These are phyloP conservation scores for Aythya baeri DNA, from an alignment of 2,113 vertebrate genomes.

Conservation along the genomic window DNA sequence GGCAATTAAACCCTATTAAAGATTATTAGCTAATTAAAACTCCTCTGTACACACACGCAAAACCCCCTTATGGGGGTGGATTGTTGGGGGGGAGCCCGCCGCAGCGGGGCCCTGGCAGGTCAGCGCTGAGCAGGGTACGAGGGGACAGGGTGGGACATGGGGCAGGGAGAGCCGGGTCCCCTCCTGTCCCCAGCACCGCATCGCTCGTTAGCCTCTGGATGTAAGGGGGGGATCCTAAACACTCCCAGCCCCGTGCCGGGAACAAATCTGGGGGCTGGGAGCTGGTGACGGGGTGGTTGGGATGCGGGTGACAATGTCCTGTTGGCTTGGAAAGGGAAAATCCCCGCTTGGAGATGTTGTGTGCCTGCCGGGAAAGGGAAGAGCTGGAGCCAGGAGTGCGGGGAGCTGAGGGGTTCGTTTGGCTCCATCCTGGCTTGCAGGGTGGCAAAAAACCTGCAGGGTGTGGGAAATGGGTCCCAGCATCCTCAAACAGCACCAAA, in stretches of 20 bases:
- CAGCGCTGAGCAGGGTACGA: fast-evolving
- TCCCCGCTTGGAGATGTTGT: not conserved
- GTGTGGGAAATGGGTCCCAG: not conserved
- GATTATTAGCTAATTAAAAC: conserved; percentile 64
- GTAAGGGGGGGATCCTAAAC: fast-evolving
- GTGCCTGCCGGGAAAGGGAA: not conserved
- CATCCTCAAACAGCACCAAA: not conserved
- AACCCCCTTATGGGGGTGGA: not conserved
- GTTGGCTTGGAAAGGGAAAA: not conserved
- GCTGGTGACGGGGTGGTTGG: not conserved
- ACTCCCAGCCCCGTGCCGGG: fast-evolving
- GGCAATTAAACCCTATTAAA: conserved; percentile 63
- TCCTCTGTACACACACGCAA: not conserved
- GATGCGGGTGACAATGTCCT: not conserved
- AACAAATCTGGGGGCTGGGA: not conserved
- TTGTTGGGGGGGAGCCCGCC: not conserved
- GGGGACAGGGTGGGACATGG: not conserved
- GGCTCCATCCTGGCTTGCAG: not conserved
- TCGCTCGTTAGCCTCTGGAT: no score
- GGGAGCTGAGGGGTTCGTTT: fast-evolving
- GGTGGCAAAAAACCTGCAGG: not conserved
- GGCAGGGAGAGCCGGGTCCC: not conserved
- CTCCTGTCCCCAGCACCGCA: fast-evolving
- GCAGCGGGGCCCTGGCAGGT: not conserved
- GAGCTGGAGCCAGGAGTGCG: not conserved